Percentiles rank a stretch among this genome's conserved stretches.
Evolutionary conservation across 2,888 invertebrate species (phyloP).

Genomic region (Celastrina argiolus): DNA sequence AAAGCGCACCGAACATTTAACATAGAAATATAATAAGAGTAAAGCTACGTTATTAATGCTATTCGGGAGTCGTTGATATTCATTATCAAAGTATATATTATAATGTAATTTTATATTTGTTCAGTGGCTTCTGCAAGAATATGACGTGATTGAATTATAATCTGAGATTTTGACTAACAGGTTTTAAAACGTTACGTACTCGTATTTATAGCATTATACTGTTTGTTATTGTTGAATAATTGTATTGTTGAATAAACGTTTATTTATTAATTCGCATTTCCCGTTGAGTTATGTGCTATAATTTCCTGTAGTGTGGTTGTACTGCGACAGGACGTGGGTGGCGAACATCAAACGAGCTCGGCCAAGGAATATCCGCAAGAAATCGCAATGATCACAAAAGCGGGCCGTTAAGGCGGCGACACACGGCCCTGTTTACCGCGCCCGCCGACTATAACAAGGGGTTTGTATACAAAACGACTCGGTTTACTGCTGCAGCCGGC

Average conservation of each 20-base stretch:
- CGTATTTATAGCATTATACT: too few relatives aligned
- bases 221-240: too few relatives aligned
- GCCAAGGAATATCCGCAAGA: slow-evolving; percentile 52
- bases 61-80: too few relatives aligned
- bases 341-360: slow-evolving; percentile 19
- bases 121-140: too few relatives aligned
- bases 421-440: slow-evolving; percentile 69
- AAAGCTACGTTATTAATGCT: too few relatives aligned
- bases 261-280: neutral
- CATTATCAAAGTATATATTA: too few relatives aligned
- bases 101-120: too few relatives aligned
- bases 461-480: slow-evolving; percentile 70
- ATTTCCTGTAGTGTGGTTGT: slow-evolving; percentile 12
- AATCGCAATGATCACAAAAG: slow-evolving; percentile 60
- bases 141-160: too few relatives aligned
- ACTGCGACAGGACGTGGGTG: slow-evolving; percentile 4
- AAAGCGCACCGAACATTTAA: too few relatives aligned
- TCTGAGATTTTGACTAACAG: too few relatives aligned
- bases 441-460: slow-evolving; percentile 68
- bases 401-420: slow-evolving; percentile 71
- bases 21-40: too few relatives aligned
- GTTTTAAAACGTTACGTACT: neutral
- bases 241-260: too few relatives aligned
- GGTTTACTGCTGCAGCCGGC: slow-evolving; percentile 74
- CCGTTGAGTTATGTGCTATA: neutral